phyloP scores from a whole-genome alignment of 1,140 invertebrate genomes.

The Drosophila nasuta region DNA sequence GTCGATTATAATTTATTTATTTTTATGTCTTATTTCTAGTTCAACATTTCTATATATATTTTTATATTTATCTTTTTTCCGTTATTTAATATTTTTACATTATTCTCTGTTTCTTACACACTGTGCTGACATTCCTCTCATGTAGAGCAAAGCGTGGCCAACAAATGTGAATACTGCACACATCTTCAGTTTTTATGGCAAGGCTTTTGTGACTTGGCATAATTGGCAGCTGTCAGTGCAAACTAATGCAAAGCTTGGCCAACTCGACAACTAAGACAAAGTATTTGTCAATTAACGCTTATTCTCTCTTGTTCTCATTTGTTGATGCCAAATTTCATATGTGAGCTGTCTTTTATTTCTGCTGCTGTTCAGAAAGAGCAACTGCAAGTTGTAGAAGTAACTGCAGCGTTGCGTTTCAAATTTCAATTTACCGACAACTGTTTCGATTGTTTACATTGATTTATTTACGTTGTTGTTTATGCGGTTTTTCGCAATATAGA shows the following conservation, averaged over 20 bases:
- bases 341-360: constrained; percentile 10
- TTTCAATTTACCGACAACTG: constrained; percentile 83
- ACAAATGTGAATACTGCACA: neutral
- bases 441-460: constrained; percentile 83
- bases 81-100: neutral
- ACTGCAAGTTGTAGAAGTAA: constrained; percentile 15
- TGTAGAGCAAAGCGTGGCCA: neutral
- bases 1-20: too few relatives aligned
- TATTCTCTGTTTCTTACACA: neutral
- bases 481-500: constrained; percentile 61
- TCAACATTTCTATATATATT: neutral
- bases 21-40: too few relatives aligned
- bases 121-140: neutral
- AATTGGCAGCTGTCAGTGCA: constrained; percentile 39
- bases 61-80: neutral
- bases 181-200: neutral
- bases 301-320: constrained; percentile 17
- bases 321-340: constrained; percentile 38
- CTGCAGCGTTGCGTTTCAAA: constrained; percentile 74
- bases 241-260: constrained; percentile 29
- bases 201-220: neutral
- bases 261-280: constrained; percentile 1
- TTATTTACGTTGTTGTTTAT: constrained; percentile 81
- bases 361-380: constrained; percentile 1
- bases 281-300: constrained; percentile 73